Base-by-base conservation (phyloP, 2,888 invertebrate species). In the Drosophila infuscata region DNA sequence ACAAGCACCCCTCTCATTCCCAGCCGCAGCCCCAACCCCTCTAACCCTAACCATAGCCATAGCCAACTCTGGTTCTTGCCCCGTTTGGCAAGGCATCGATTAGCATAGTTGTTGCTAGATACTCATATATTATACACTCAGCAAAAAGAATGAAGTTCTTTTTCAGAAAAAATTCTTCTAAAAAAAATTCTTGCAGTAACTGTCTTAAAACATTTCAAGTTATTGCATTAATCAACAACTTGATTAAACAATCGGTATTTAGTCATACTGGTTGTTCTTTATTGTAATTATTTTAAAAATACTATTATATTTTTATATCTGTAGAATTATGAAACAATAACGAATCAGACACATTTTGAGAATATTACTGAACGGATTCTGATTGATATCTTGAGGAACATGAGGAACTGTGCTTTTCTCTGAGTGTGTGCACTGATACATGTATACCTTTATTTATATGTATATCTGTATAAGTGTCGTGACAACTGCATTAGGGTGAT, bases 61-160 rank as follows among this genome's bases (percentile, higher is more conserved):
- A 36, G 20, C 68, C 76, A 76, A 65, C 81, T 68, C 72, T 71
- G 76, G 87, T 76, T 89, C 74, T 83, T 71, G 84, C 76, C 89
- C 66, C 73, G 72, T 89, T 84, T 89, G 84, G 84, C 82, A 75
- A 53, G 41, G 48, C 83, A 77, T 59, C 88, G 85, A 85, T 85
- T 85, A 85, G 85, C 85, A 85, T 85, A 89, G 89, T 88, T 85
- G 82, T 79, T 81, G 80, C 70, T 64, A 70, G 65, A 38, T 70
- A 77, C 67, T 56, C 48, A 72, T 62, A 65, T 52, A 61, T 46
- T 49, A 30, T 56, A 56, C 56, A 56, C 56, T 56, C 12, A 38
- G 56, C 35, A 17, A 53, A 53, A 46, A 20, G 15, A 52, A 46
- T 7, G 4, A 11, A 20, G n/a, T 12, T 17, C 32, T 9, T 49